Evolutionary conservation across 2,797 vertebrate genomes (phyloP).

Genomic region (Rostrhamus sociabilis): DNA sequence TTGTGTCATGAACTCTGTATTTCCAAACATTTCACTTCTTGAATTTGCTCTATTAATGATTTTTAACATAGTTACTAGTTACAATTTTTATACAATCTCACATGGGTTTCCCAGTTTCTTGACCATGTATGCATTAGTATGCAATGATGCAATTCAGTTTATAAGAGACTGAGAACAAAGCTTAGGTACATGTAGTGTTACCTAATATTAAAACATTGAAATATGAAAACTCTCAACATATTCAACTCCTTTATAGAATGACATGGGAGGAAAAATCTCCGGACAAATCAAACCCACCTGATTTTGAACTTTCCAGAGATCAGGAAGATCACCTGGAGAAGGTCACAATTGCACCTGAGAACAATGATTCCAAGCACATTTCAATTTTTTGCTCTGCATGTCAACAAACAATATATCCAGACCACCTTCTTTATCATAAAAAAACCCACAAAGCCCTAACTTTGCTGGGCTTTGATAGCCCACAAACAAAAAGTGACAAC

Average conservation of each 20-base stretch:
- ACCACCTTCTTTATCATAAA: slow-evolving; percentile 50
- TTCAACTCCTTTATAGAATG: slow-evolving; percentile 45
- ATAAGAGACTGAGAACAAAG: neutral
- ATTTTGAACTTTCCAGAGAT: neutral
- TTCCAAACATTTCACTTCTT: neutral
- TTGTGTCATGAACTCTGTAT: neutral
- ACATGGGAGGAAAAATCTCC: neutral
- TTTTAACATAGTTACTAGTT: neutral
- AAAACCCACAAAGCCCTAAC: slow-evolving; percentile 52
- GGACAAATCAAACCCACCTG: neutral
- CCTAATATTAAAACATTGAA: neutral
- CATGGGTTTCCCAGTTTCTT: neutral
- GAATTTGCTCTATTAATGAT: neutral
- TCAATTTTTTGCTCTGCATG: slow-evolving; percentile 63
- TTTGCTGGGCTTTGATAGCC: neutral
- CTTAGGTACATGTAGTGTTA: neutral
- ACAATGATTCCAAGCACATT: neutral
- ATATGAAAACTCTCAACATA: neutral
- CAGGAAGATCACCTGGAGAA: neutral
- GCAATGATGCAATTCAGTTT: neutral
- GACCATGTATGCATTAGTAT: neutral
- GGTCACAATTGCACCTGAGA: neutral
- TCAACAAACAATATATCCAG: neutral
- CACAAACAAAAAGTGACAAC: neutral
- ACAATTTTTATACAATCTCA: neutral